phyloP scores from a whole-genome alignment of 2,113 vertebrate species.

The Urocolius indicus region DNA sequence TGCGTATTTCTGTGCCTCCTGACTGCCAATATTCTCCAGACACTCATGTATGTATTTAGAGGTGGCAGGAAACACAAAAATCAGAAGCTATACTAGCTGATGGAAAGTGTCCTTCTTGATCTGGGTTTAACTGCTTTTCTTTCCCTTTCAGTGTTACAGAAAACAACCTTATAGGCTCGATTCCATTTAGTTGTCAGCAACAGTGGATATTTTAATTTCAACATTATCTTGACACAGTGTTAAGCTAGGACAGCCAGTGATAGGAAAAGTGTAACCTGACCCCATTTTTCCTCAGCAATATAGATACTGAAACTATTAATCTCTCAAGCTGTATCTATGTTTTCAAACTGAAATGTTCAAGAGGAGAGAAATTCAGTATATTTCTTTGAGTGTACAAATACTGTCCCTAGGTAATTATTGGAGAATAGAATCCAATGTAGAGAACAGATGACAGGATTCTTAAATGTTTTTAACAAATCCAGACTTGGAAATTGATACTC shows the following conservation, averaged over 20 bases:
- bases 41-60: not conserved
- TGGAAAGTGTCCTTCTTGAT: not conserved
- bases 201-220: slow-evolving; percentile 44
- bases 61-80: not conserved
- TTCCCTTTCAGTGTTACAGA: not conserved
- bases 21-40: not conserved
- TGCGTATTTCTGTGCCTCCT: not conserved
- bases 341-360: not conserved
- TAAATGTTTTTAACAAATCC: not conserved
- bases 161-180: not conserved
- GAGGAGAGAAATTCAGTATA: not conserved
- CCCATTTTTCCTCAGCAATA: not conserved
- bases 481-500: not conserved
- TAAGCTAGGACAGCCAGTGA: not conserved
- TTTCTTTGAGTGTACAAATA: not conserved
- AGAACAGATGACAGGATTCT: not conserved
- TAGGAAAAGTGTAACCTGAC: not conserved
- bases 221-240: slow-evolving; percentile 27
- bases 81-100: not conserved
- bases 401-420: not conserved
- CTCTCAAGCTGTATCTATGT: not conserved
- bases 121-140: not conserved
- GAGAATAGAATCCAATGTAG: not conserved
- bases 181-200: not conserved
- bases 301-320: not conserved